These are phyloP conservation scores for Antheraea mylitta DNA, from an alignment of 1,140 invertebrate species.

Conservation along the genomic window DNA sequence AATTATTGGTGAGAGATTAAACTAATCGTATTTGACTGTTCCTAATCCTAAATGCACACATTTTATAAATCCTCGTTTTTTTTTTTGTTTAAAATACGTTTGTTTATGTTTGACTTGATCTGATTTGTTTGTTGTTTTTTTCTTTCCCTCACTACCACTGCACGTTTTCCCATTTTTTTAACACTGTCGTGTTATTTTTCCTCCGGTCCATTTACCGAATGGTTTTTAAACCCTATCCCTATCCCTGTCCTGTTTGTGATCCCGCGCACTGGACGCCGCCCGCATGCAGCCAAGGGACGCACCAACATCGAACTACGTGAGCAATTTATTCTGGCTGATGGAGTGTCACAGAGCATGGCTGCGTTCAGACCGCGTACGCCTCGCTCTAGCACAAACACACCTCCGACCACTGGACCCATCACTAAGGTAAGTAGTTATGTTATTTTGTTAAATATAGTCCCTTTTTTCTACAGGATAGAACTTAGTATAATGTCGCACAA, in stretches of 20 bases:
- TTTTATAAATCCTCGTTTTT: constrained; percentile 42
- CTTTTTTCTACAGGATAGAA: constrained; percentile 60
- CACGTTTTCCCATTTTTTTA: constrained; percentile 66
- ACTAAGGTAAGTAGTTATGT: constrained; percentile 88
- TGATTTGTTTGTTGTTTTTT: constrained; percentile 77
- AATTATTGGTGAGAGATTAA: constrained; percentile 65
- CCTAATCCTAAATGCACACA: constrained; percentile 71
- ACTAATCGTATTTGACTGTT: constrained; percentile 71
- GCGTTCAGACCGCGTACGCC: constrained; percentile 95
- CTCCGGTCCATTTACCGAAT: constrained; percentile 59
- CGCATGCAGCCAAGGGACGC: constrained; percentile 96
- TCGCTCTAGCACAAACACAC: constrained; percentile 86
- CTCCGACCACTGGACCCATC: constrained; percentile 89
- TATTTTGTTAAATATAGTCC: constrained; percentile 6
- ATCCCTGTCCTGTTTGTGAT: constrained; percentile 49
- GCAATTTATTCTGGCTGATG: constrained; percentile 98
- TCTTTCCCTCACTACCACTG: constrained; percentile 69
- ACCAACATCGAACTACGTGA: constrained; percentile 99
- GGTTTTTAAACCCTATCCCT: constrained; percentile 62
- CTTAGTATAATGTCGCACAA: constrained; percentile 67
- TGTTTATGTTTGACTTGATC: constrained; percentile 71
- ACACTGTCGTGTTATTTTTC: constrained; percentile 69
- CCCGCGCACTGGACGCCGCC: constrained; percentile 78
- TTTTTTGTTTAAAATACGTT: constrained; percentile 51
- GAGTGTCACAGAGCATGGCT: constrained; percentile 98